A percentile compares a stretch with the other conserved stretches of the same genome.
Conservation (phyloP, 2,113 vertebrate genomes). For the Harpagus bidentatus region DNA sequence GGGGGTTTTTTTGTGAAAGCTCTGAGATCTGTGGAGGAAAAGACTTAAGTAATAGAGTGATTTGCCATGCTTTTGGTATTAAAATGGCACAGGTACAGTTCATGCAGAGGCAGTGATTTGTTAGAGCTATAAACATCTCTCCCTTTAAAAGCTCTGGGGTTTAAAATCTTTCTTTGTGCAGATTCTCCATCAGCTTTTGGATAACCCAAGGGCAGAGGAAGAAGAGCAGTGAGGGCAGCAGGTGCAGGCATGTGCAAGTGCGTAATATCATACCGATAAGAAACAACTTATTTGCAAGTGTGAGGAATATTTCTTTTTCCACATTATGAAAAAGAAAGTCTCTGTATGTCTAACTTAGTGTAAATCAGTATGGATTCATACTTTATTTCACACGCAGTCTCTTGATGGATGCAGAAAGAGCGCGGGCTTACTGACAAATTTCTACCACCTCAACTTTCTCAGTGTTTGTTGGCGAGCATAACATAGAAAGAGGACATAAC, state of each 20-base stretch:
- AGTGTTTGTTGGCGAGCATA: background rate
- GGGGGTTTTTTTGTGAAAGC: background rate
- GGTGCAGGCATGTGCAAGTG: background rate
- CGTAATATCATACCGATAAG: rapidly evolving
- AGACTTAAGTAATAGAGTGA: background rate
- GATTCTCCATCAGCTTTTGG: background rate
- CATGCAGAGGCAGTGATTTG: background rate
- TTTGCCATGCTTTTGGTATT: background rate
- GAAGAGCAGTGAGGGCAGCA: background rate
- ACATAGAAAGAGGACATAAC: background rate
- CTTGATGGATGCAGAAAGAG: background rate
- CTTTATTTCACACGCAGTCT: background rate
- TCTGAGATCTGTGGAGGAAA: background rate
- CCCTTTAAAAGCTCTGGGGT: background rate
- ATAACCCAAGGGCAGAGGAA: background rate
- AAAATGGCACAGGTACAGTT: background rate
- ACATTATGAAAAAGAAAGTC: background rate
- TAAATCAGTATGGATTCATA: background rate
- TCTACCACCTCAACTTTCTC: background rate
- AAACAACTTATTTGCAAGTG: rapidly evolving
- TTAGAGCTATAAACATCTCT: background rate
- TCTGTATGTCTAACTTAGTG: background rate
- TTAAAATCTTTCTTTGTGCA: background rate
- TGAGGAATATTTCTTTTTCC: background rate
- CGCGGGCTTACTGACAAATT: background rate